Conservation (phyloP, 2,888 invertebrate genomes). For the Trimorus sp. region DNA sequence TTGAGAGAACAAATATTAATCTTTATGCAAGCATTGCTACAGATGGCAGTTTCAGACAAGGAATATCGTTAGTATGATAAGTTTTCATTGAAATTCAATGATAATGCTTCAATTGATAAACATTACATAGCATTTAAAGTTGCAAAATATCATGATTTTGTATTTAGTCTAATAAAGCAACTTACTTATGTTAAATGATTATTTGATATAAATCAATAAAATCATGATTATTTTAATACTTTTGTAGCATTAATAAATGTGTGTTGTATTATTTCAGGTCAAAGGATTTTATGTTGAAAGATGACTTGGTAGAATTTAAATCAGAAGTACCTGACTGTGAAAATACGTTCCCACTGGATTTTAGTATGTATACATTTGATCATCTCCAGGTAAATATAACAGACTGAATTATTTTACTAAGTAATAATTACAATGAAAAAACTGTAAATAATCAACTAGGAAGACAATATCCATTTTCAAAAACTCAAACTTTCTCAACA, state of each 20-base stretch:
- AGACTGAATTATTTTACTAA: conserved; percentile 18
- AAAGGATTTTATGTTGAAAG: conserved; percentile 73
- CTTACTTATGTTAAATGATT: no score
- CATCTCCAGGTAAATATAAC: conserved; percentile 82
- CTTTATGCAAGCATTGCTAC: conserved; percentile 85
- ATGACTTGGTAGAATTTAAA: conserved; percentile 76
- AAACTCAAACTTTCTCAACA: no score
- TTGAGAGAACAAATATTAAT: conserved; percentile 86
- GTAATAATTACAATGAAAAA: not conserved
- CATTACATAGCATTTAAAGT: no score
- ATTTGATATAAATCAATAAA: not conserved
- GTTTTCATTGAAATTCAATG: not conserved
- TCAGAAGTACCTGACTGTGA: conserved; percentile 85
- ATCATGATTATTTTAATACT: no score
- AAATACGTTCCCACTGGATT: conserved; percentile 84
- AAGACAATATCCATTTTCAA: no score
- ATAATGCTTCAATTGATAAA: no score
- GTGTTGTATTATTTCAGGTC: conserved; percentile 56
- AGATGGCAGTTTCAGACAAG: conserved; percentile 83
- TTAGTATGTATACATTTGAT: conserved; percentile 86
- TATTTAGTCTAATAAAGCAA: no score
- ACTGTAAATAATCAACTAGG: no score
- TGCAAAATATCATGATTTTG: no score
- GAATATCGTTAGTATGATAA: conserved; percentile 77
- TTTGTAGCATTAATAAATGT: no score